Conservation (phyloP, 2,888 invertebrate genomes). For the Limnephilus auricula region DNA sequence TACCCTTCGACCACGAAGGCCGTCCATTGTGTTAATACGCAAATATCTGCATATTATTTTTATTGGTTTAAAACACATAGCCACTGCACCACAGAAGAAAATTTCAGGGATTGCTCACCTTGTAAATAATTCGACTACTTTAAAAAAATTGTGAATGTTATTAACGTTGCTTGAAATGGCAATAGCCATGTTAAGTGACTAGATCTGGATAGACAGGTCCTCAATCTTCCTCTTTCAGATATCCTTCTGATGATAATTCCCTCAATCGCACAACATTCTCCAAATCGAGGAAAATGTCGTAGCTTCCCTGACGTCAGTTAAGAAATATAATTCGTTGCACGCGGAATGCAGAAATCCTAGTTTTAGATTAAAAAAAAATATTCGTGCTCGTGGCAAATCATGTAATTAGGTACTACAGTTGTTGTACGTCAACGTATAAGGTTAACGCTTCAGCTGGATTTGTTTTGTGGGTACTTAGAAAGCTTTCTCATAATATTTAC, state of each 20-base stretch:
- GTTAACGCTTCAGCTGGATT: background rate
- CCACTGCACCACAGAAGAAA: background rate
- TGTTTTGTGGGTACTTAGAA: background rate
- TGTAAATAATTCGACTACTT: background rate
- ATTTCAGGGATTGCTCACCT: background rate
- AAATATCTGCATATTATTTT: background rate
- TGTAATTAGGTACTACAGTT: background rate
- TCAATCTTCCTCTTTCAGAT: background rate
- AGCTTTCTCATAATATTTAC: background rate
- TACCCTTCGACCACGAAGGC: too few species aligned
- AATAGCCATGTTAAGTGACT: too few species aligned
- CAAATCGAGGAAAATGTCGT: background rate
- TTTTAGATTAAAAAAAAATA: background rate
- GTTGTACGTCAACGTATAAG: background rate
- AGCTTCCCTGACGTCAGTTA: background rate
- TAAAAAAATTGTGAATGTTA: background rate
- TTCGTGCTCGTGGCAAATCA: background rate
- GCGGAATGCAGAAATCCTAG: background rate
- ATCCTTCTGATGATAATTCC: background rate
- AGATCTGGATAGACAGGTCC: background rate
- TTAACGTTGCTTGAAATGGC: background rate
- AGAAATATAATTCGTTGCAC: background rate
- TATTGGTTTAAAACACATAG: background rate
- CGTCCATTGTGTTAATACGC: background rate
- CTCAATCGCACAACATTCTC: background rate